These are phyloP conservation scores for Platorchestia sp. DNA, from an alignment of 1,140 invertebrate genomes.

Conservation along the genomic window DNA sequence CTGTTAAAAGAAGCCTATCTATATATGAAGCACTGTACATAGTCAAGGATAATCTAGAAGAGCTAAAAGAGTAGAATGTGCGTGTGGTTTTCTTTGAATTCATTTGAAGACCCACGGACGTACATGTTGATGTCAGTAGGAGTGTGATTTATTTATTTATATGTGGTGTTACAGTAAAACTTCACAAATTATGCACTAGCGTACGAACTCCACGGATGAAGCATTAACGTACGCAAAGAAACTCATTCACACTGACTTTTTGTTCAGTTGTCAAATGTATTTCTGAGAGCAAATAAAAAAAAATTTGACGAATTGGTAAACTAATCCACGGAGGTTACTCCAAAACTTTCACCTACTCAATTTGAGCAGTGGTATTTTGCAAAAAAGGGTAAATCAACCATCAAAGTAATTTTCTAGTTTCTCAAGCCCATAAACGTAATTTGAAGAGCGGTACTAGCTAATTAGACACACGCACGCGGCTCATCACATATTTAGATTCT, in stretches of 20 bases:
- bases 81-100: no score
- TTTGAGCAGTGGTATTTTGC: neutral
- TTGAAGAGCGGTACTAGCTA: neutral
- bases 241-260: neutral
- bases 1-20: no score
- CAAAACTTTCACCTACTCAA: neutral
- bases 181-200: no score
- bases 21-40: neutral
- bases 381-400: neutral
- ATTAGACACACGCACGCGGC: neutral
- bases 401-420: neutral
- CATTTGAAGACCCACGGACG: neutral
- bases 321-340: neutral
- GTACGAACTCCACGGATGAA: no score
- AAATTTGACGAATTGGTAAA: neutral
- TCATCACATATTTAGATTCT: neutral
- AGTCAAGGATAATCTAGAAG: no score
- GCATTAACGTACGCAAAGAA: neutral
- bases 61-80: no score
- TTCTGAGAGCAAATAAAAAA: neutral
- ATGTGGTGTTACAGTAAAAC: no score
- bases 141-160: no score
- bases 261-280: neutral
- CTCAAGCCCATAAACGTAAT: neutral
- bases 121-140: no score